phyloP scores from a whole-genome alignment of 2,797 vertebrate genomes.

The Geotrypetes seraphini region DNA sequence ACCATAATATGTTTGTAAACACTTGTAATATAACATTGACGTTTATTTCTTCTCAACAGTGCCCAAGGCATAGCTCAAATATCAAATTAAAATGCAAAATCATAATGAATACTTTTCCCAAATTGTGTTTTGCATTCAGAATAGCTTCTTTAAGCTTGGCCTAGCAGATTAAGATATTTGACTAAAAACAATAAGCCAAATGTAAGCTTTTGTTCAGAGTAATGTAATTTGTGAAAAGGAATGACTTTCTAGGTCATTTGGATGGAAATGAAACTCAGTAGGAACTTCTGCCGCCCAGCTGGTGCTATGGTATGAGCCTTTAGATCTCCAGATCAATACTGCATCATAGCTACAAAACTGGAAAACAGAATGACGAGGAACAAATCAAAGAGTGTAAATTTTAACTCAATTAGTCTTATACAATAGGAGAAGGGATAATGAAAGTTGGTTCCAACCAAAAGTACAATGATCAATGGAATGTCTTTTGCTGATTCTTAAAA shows the following conservation, averaged over 20 bases:
- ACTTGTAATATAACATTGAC: too few relatives aligned
- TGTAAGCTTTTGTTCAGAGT: constrained; percentile 29
- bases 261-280: constrained; percentile 38
- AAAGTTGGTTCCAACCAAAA: neutral
- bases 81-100: too few relatives aligned
- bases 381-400: constrained; percentile 31
- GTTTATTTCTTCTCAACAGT: too few relatives aligned
- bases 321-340: constrained; percentile 42
- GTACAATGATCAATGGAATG: neutral
- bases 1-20: too few relatives aligned
- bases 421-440: too few relatives aligned
- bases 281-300: constrained; percentile 35
- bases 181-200: constrained; percentile 20
- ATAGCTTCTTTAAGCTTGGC: too few relatives aligned
- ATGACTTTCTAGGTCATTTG: constrained; percentile 40
- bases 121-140: too few relatives aligned
- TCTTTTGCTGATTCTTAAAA: neutral
- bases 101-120: too few relatives aligned
- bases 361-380: constrained; percentile 5
- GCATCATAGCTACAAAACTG: constrained; percentile 34
- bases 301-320: constrained; percentile 31
- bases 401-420: constrained; percentile 31
- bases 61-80: too few relatives aligned
- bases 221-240: constrained; percentile 25
- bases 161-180: too few relatives aligned